A percentile compares a stretch with the other conserved stretches of the same genome.
Evolutionary conservation across 2,888 invertebrate species (phyloP).

Genomic region (Cosmia trapezina): DNA sequence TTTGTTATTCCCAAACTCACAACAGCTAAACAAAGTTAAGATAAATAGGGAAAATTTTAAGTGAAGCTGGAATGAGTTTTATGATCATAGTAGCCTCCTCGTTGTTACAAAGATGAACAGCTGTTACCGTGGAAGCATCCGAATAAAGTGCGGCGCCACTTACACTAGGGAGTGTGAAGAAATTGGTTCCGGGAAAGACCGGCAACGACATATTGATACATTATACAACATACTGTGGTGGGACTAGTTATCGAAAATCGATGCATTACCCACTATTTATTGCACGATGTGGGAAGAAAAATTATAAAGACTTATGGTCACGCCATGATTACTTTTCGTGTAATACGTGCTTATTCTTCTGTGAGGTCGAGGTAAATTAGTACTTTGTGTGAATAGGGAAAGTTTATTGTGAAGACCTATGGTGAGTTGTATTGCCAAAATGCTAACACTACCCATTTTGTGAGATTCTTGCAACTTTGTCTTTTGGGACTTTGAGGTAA

Average conservation of each 20-base stretch:
- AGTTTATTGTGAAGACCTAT: constrained; percentile 1
- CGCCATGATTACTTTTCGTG: constrained; percentile 37
- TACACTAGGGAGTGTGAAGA: constrained; percentile 58
- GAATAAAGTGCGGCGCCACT: constrained; percentile 58
- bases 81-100: constrained; percentile 35
- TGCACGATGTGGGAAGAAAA: constrained; percentile 35
- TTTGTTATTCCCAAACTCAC: constrained; percentile 32
- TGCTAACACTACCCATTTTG: background rate
- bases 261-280: constrained; percentile 53
- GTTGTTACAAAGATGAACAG: constrained; percentile 55
- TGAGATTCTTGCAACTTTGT: background rate
- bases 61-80: constrained; percentile 52
- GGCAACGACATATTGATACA: constrained; percentile 62
- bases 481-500: background rate
- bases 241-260: constrained; percentile 58
- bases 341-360: constrained; percentile 36
- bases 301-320: constrained; percentile 29
- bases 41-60: constrained; percentile 36
- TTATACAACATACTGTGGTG: constrained; percentile 49
- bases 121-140: constrained; percentile 59
- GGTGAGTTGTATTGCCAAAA: background rate
- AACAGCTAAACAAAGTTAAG: constrained; percentile 25
- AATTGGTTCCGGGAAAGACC: constrained; percentile 61
- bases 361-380: constrained; percentile 32
- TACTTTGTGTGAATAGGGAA: constrained; percentile 2